phyloP scores from a whole-genome alignment of 2,113 vertebrate genomes.

The Hypocryptadius cinnamomeus region DNA sequence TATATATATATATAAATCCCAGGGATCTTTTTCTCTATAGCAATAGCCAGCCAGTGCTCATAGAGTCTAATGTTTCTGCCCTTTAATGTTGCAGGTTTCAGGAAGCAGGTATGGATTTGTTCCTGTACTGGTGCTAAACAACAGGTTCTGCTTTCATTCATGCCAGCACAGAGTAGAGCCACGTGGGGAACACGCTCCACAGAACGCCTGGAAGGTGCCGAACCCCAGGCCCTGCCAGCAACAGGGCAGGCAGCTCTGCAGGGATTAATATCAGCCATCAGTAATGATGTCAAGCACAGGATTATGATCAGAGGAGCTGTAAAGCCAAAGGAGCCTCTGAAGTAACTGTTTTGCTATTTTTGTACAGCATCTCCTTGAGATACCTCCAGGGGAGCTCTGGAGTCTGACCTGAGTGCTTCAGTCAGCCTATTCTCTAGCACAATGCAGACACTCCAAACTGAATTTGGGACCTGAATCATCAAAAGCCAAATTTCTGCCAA shows the following conservation, averaged over 20 bases:
- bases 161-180: neutral
- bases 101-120: neutral
- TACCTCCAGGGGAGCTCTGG: neutral
- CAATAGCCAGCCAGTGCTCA: neutral
- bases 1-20: no score
- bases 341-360: conserved; percentile 12
- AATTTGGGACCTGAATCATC: neutral
- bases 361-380: neutral
- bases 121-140: neutral
- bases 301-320: neutral
- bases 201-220: rapidly evolving
- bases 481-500: neutral
- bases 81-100: neutral
- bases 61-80: no score
- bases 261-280: neutral
- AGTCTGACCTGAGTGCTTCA: neutral
- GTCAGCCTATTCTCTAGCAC: neutral
- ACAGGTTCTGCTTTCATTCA: neutral
- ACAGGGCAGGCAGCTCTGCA: neutral
- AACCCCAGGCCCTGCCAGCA: neutral
- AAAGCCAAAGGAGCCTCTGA: neutral
- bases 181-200: rapidly evolving
- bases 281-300: neutral
- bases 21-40: neutral
- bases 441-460: neutral